Evolutionary conservation across 2,113 vertebrate species (phyloP).

Genomic region (Lethenteron camtschaticum): DNA sequence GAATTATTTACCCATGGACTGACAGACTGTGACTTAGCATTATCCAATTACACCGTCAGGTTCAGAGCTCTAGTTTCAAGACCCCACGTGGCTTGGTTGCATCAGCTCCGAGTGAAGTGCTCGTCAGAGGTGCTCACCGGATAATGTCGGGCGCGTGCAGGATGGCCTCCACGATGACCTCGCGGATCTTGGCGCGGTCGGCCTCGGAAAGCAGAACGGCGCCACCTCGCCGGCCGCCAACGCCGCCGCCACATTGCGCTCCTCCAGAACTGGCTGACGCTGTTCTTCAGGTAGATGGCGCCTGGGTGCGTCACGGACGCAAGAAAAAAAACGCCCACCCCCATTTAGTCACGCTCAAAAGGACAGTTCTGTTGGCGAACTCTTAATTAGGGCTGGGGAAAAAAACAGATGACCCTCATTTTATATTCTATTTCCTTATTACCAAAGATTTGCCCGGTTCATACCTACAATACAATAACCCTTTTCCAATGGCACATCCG

Average conservation of each 20-base stretch:
- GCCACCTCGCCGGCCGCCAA: conserved; percentile 59
- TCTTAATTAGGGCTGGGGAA: too few relatives aligned
- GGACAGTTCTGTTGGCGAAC: too few relatives aligned
- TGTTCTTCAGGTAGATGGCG: conserved; percentile 97
- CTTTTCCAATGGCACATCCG: too few relatives aligned
- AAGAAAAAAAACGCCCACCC: too few relatives aligned
- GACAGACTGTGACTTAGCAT: background rate
- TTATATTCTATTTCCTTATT: too few relatives aligned
- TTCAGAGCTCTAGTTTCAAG: conserved; percentile 6
- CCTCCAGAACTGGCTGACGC: conserved; percentile 93
- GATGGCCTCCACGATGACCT: conserved; percentile 78
- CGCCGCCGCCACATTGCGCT: conserved; percentile 55
- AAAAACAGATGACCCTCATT: too few relatives aligned
- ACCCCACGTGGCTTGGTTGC: too few relatives aligned
- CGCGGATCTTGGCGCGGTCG: conserved; percentile 73
- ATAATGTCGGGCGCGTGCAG: conserved; percentile 78
- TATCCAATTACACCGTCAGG: background rate
- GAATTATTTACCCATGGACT: background rate
- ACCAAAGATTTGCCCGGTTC: too few relatives aligned
- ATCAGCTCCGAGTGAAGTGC: too few relatives aligned
- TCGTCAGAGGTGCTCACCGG: conserved; percentile 24
- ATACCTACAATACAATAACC: too few relatives aligned
- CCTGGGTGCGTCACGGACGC: conserved; percentile 21
- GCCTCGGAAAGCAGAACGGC: conserved; percentile 89
- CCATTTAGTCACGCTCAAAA: too few relatives aligned